A percentile compares a stretch with the other conserved stretches of the same genome.
These are phyloP conservation scores for Neodon shergylaensis DNA, from an alignment of 2,113 vertebrate species.

Conservation along the genomic window DNA sequence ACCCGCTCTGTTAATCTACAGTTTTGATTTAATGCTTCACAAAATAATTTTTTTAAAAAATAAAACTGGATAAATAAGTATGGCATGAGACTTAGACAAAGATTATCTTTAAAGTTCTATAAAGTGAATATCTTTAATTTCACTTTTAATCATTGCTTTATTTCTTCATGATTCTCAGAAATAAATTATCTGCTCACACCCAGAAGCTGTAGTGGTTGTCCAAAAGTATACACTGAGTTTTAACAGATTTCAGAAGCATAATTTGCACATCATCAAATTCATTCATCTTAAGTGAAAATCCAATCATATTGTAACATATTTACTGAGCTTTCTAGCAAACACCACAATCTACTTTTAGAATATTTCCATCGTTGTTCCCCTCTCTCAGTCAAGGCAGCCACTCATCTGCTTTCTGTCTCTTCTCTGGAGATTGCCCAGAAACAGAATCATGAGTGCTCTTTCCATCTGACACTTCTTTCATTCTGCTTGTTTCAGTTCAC, in stretches of 20 bases:
- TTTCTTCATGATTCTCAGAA: neutral
- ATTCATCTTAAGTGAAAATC: conserved; percentile 24
- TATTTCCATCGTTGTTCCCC: neutral
- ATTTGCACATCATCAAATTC: neutral
- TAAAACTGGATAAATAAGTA: neutral
- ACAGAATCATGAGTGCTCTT: neutral
- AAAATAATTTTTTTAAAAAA: neutral
- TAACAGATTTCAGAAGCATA: neutral
- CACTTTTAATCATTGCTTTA: neutral
- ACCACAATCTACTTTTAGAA: conserved; percentile 2
- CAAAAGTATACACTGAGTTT: neutral
- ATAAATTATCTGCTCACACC: neutral
- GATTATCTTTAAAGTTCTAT: neutral
- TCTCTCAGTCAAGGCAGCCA: neutral
- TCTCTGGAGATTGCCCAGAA: neutral
- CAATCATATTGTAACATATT: neutral
- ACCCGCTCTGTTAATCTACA: neutral
- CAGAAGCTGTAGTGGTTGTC: neutral
- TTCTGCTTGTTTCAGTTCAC: neutral
- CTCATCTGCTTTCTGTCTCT: neutral
- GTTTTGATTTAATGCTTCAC: neutral
- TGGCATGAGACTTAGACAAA: neutral
- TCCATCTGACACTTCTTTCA: neutral
- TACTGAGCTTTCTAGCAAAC: neutral
- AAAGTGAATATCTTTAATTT: neutral